Evolutionary conservation across 2,113 vertebrate species (phyloP).

Genomic region (Onychorhynchus coronatus): DNA sequence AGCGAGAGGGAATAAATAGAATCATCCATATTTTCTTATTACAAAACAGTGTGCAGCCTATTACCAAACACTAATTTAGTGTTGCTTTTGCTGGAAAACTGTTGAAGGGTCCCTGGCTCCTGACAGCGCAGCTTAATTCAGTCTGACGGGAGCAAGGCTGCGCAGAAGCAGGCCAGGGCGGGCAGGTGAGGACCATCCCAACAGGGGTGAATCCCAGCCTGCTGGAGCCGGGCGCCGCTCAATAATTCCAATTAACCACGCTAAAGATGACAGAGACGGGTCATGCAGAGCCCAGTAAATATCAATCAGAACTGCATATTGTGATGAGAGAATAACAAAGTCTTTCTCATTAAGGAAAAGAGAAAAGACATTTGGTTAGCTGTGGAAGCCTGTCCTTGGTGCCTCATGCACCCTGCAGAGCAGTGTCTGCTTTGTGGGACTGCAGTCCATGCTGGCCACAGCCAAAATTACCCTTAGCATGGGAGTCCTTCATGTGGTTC

Average conservation of each 20-base stretch:
- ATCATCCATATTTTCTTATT: slow-evolving; percentile 67
- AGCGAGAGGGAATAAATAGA: slow-evolving; percentile 69
- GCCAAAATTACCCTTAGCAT: neutral
- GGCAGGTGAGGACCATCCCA: slow-evolving; percentile 16
- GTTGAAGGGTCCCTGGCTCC: slow-evolving; percentile 18
- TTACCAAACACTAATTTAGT: slow-evolving; percentile 49
- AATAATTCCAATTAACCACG: slow-evolving; percentile 41
- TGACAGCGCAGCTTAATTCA: neutral
- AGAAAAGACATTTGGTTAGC: neutral
- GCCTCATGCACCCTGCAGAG: neutral
- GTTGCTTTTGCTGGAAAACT: slow-evolving; percentile 26
- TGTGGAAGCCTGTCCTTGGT: neutral
- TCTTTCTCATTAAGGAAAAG: neutral
- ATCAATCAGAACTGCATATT: neutral
- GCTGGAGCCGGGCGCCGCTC: accelerated
- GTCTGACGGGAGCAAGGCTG: neutral
- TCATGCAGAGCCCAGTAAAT: neutral
- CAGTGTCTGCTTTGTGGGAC: neutral
- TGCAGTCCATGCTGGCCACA: neutral
- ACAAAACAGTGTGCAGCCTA: slow-evolving; percentile 67
- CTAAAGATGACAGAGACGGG: neutral
- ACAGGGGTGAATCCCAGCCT: slow-evolving; percentile 8
- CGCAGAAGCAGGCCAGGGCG: accelerated
- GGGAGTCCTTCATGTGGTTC: accelerated
- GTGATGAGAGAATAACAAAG: neutral